Base-by-base conservation (phyloP, 2,113 vertebrate species). In the Vanacampus margaritifer region DNA sequence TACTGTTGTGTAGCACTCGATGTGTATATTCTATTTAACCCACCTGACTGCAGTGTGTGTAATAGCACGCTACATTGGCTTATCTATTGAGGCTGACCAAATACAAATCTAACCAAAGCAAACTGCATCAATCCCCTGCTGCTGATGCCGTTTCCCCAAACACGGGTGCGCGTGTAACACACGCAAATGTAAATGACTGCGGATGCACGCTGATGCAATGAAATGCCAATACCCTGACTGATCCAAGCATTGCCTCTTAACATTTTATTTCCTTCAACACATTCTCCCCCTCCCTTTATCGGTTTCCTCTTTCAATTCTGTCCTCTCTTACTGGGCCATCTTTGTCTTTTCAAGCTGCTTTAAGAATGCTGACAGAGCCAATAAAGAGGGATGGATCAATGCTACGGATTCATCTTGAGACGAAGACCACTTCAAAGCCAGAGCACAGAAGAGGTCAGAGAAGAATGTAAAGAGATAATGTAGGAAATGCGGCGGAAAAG, bases 181-280 rank as follows among this genome's bases (percentile, higher is more conserved):
- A 8, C 11, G 35, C 17, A n/a, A 50, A 65, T 50, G 64, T 37
- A 65, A 66, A 58, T 45, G 37, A 54, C 57, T 62, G 59, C 64
- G 54, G 67, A 77, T 59, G 8, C 46, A 56, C 72, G 59, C 80
- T 88, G 85, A 89, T 82, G 87, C 85, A 90, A 89, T 70, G 45
- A 7, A 64, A 58, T 64, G 72, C 71, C 79, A 87, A 89, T 56
- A 77, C 82, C 74, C 65, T 35, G 68, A 64, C 67, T 10, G 32
- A 74, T 64, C 75, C 71, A 64, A 56, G 64, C 70, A 76, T 64
- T 56, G 45, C 32, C 43, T 60, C 61, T 75, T 68, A 66, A 71
- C 69, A 64, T 74, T 68, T 51, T 36, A 54, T 69, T 61, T 19
- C 57, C 36, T 72, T 73, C 24, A 28, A 19, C 51, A 32, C 28